Conservation (phyloP, 2,797 vertebrate genomes). For the Gambelia wislizenii region DNA sequence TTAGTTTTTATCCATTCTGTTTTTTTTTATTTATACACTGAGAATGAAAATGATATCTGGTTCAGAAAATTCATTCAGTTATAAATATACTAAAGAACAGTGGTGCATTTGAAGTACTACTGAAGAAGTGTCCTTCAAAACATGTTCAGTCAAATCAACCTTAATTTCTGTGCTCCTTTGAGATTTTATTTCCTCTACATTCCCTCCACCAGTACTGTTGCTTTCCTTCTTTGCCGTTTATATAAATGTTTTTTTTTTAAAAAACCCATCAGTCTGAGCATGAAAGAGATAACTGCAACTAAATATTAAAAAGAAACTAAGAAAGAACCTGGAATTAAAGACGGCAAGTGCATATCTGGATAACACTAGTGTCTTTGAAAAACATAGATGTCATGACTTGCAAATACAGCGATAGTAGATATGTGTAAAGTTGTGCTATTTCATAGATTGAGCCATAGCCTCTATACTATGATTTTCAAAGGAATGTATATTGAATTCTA, state of each 20-base stretch:
- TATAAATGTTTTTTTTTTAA: not conserved
- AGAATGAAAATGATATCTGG: not conserved
- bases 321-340: not conserved
- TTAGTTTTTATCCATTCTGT: not conserved
- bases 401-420: not conserved
- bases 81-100: not conserved
- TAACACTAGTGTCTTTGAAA: not conserved
- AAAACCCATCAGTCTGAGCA: not conserved
- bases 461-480: not conserved
- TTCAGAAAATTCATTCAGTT: not conserved
- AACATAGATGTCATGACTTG: not conserved
- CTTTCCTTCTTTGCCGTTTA: not conserved
- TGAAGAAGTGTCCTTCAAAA: not conserved
- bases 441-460: not conserved
- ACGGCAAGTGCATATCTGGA: not conserved
- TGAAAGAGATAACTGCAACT: not conserved
- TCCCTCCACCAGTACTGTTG: not conserved
- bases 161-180: not conserved
- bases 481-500: not conserved
- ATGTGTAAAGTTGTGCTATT: not conserved
- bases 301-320: not conserved
- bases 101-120: not conserved
- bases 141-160: not conserved
- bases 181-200: not conserved
- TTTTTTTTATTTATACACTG: constrained; percentile 33